phyloP scores from a whole-genome alignment of 1,140 invertebrate species.

The Druon quercuslanigerum region DNA sequence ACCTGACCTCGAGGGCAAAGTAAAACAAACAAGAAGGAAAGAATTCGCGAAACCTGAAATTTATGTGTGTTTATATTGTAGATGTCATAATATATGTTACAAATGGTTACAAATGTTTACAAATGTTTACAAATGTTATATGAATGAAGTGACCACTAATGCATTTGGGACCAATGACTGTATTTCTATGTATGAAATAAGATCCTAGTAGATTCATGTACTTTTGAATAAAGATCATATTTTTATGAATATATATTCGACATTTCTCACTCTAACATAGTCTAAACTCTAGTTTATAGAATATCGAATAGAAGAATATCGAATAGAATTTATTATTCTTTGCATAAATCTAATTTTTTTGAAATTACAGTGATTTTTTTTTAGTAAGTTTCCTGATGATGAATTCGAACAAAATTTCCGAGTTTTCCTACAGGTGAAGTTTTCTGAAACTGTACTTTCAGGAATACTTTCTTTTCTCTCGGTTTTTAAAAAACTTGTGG shows the following conservation, averaged over 20 bases:
- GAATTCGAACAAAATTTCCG: too few species aligned
- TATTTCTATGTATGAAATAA: constrained; percentile 54
- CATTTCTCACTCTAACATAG: too few species aligned
- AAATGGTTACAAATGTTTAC: constrained; percentile 62
- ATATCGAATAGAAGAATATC: too few species aligned
- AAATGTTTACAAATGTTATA: constrained; percentile 55
- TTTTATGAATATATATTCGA: not conserved
- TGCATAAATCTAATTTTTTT: too few species aligned
- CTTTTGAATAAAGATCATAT: constrained; percentile 26
- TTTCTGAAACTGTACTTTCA: too few species aligned
- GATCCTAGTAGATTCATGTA: constrained; percentile 14
- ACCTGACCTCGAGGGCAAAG: constrained; percentile 64
- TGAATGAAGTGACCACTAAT: constrained; percentile 51
- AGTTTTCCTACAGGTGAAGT: too few species aligned
- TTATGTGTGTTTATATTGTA: constrained; percentile 61
- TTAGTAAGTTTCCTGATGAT: too few species aligned
- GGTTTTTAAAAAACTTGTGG: too few species aligned
- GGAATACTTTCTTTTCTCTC: too few species aligned
- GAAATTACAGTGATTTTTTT: too few species aligned
- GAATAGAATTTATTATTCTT: too few species aligned
- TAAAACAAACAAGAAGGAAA: constrained; percentile 38
- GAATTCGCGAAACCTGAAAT: constrained; percentile 40
- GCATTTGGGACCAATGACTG: constrained; percentile 49
- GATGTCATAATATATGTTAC: constrained; percentile 65
- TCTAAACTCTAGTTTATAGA: too few species aligned